Base-by-base conservation (phyloP, 2,797 vertebrate genomes). In the Anguilla megastoma region DNA sequence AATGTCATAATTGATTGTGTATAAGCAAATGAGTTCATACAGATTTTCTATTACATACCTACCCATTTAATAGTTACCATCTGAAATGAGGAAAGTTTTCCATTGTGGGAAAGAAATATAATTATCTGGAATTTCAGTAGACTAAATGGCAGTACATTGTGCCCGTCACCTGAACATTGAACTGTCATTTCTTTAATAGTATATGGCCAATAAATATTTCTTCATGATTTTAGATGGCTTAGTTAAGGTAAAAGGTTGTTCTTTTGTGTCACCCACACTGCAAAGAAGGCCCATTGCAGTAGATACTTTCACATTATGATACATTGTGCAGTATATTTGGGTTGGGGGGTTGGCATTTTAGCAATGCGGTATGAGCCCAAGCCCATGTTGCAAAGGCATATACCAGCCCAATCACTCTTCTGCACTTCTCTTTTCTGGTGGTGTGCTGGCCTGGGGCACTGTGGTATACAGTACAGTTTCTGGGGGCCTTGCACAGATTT, bases 11-110 rank as follows among this genome's bases (percentile, higher is more conserved):
- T 84, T 56, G 50, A 85, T 88, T n/a, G 88, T 79, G 90, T 90
- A 93, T 94, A 93, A 92, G 92, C 60, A 63, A 92, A 91, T 90
- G 91, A 90, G 91, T 92, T 91, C 93, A 45, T 79, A 94, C 93
- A 94, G 94, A 93, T 93, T 93, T 93, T 92, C 93, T 94, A 92
- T 91, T 90, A 94, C 92, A 93, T 91, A 90, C 93, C 92, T 71
- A 94, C 94, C 95, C 94, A 95, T 95, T 94, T 74, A 94, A 94
- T 48, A 93, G 92, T 95, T 94, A 92, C 91, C 92, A 93, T 30
- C 30, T 94, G 94, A 95, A 95, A 95, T 94, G 94, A 94, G 93
- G 16, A 45, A 79, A 41, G 93, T 92, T 90, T 92, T 94, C 94
- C 92, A 94, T 5, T 54, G 91, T 93, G 92, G 93, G 94, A 94